Conservation (phyloP, 2,797 vertebrate species). For the Lates japonicus region DNA sequence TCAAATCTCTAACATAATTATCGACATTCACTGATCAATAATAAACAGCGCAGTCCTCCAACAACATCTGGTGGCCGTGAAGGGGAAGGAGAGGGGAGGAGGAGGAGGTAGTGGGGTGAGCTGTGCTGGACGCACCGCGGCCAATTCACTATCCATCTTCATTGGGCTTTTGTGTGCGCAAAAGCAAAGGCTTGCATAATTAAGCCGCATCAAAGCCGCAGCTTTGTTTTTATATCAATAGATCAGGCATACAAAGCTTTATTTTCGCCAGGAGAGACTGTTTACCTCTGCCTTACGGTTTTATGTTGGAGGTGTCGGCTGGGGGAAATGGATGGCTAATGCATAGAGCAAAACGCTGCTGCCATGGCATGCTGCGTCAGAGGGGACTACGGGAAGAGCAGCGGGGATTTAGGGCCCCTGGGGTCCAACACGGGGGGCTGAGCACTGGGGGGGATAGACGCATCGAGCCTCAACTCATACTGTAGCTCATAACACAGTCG, state of each 20-base stretch:
- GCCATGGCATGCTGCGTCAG: slow-evolving; percentile 94
- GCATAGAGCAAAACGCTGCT: slow-evolving; percentile 97
- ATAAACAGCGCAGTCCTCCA: slow-evolving; percentile 65
- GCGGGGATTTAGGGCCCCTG: slow-evolving; percentile 95
- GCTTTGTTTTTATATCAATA: slow-evolving; percentile 99
- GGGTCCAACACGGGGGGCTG: slow-evolving; percentile 86
- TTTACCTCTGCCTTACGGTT: slow-evolving; percentile 99
- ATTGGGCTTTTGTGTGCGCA: slow-evolving; percentile 93
- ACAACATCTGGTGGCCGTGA: slow-evolving; percentile 72
- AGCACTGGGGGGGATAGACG: slow-evolving; percentile 42
- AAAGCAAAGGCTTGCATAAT: slow-evolving; percentile 91
- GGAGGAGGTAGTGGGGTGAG: slow-evolving; percentile 65
- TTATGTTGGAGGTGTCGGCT: slow-evolving; percentile 99
- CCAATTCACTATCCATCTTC: slow-evolving; percentile 93
- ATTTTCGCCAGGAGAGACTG: slow-evolving; percentile 99
- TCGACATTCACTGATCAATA: slow-evolving; percentile 76
- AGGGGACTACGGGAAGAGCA: slow-evolving; percentile 87
- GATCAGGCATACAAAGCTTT: slow-evolving; percentile 99
- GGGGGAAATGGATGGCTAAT: slow-evolving; percentile 98
- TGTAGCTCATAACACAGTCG: slow-evolving; percentile 38
- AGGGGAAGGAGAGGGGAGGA: too few relatives aligned
- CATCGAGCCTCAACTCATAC: slow-evolving; percentile 31
- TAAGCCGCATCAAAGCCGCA: slow-evolving; percentile 93
- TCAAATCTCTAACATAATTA: slow-evolving; percentile 72
- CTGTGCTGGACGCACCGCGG: slow-evolving; percentile 82